Percentiles rank a stretch among this genome's conserved stretches.
These are phyloP conservation scores for Apodemia duryi DNA, from an alignment of 2,888 invertebrate species.

Conservation along the genomic window DNA sequence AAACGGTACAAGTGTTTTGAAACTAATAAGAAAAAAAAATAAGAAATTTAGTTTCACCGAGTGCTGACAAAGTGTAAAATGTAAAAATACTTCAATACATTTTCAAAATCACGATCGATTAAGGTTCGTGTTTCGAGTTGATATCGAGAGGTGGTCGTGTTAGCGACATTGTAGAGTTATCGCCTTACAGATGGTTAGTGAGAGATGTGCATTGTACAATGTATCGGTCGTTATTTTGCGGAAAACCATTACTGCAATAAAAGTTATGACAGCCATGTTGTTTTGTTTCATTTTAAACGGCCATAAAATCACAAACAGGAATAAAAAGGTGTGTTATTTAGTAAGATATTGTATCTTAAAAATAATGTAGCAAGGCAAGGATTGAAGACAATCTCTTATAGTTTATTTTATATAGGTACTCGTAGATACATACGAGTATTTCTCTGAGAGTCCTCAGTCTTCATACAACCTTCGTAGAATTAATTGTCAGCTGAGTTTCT, in stretches of 20 bases:
- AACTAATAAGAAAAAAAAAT: too few species aligned
- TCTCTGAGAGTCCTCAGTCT: too few species aligned
- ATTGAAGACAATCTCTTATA: not conserved
- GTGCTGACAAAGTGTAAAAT: too few species aligned
- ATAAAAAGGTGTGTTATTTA: not conserved
- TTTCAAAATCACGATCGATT: not conserved
- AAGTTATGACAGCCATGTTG: slow-evolving; percentile 43
- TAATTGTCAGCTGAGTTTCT: too few species aligned
- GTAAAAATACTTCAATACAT: not conserved
- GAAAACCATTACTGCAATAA: slow-evolving; percentile 44
- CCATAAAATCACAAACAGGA: not conserved
- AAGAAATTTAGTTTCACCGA: too few species aligned
- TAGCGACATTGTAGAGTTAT: slow-evolving; percentile 31
- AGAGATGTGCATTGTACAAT: slow-evolving; percentile 43
- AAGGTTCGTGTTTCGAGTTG: not conserved
- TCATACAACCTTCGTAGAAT: too few species aligned
- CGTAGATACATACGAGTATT: too few species aligned
- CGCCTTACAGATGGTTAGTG: slow-evolving; percentile 59
- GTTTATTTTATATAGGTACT: too few species aligned
- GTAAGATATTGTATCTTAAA: too few species aligned
- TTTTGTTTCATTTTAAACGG: slow-evolving; percentile 35
- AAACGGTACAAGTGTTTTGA: too few species aligned
- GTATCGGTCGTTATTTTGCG: slow-evolving; percentile 43
- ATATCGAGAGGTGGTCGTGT: slow-evolving; percentile 10
- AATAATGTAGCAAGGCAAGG: not conserved